These are phyloP conservation scores for Drosophila testacea DNA, from an alignment of 2,888 invertebrate species.

Conservation along the genomic window DNA sequence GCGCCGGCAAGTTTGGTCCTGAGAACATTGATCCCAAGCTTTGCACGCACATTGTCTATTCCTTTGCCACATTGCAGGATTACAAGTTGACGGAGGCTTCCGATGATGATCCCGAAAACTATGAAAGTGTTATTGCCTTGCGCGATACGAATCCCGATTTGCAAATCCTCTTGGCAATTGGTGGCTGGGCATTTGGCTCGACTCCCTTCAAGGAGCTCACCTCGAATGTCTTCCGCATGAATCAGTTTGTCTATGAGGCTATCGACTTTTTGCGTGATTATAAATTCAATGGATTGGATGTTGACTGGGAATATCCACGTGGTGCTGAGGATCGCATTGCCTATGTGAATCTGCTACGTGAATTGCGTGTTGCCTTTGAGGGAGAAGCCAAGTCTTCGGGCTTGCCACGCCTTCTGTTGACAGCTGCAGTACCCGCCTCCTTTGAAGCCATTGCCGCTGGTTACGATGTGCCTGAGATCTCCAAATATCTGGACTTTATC, in stretches of 20 bases:
- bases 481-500: conserved; percentile 96
- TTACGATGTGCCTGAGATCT: conserved; percentile 96
- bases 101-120: conserved; percentile 94
- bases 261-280: conserved; percentile 96
- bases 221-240: conserved; percentile 96
- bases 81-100: conserved; percentile 92
- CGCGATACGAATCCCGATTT: conserved; percentile 95
- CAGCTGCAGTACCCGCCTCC: conserved; percentile 96
- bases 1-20: conserved; percentile 94
- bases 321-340: conserved; percentile 94
- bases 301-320: conserved; percentile 97
- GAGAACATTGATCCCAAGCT: conserved; percentile 94
- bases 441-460: conserved; percentile 97
- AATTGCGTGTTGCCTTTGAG: conserved; percentile 95
- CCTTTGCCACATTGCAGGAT: conserved; percentile 96
- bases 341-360: conserved; percentile 92
- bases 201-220: conserved; percentile 97
- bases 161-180: conserved; percentile 94
- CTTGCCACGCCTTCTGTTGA: conserved; percentile 91
- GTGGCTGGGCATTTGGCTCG: conserved; percentile 98
- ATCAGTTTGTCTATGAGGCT: conserved; percentile 97
- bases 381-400: conserved; percentile 96
- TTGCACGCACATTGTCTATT: conserved; percentile 97
- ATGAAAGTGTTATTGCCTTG: conserved; percentile 92
- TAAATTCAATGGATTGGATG: conserved; percentile 96